Percentiles rank a stretch among this genome's conserved stretches.
Conservation (phyloP, 2,113 vertebrate species). For the Aspidoscelis tigris region DNA sequence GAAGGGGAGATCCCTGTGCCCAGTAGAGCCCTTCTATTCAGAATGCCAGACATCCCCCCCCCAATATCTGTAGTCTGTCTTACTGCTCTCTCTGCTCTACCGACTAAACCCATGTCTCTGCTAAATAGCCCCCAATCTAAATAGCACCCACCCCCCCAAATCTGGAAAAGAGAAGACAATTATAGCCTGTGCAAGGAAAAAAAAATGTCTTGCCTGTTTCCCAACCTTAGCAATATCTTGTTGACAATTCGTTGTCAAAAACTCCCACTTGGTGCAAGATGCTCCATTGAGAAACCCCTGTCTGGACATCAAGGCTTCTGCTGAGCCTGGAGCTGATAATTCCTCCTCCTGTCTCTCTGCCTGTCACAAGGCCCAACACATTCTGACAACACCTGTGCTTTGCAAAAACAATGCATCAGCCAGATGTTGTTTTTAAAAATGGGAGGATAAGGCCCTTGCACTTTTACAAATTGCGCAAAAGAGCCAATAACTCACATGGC, state of each 20-base stretch:
- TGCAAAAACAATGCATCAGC: neutral
- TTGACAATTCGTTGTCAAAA: neutral
- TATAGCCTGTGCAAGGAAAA: neutral
- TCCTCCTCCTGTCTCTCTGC: neutral
- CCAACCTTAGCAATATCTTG: neutral
- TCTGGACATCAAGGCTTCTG: too few species aligned
- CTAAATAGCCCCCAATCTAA: neutral
- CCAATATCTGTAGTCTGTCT: neutral
- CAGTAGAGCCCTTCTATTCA: neutral
- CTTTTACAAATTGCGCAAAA: neutral
- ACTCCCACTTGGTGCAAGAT: neutral
- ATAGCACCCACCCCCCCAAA: neutral
- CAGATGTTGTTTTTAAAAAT: too few species aligned
- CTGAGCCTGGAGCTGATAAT: neutral
- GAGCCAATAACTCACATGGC: neutral
- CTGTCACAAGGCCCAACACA: neutral
- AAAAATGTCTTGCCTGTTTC: neutral
- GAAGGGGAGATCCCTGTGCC: constrained; percentile 8
- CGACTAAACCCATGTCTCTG: neutral
- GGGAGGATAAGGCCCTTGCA: neutral
- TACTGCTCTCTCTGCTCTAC: neutral
- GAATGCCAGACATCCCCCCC: neutral
- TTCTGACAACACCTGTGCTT: neutral
- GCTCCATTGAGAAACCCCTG: neutral
- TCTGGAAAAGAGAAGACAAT: neutral